These are phyloP conservation scores for Corythoichthys intestinalis DNA, from an alignment of 2,113 vertebrate genomes.

Conservation along the genomic window DNA sequence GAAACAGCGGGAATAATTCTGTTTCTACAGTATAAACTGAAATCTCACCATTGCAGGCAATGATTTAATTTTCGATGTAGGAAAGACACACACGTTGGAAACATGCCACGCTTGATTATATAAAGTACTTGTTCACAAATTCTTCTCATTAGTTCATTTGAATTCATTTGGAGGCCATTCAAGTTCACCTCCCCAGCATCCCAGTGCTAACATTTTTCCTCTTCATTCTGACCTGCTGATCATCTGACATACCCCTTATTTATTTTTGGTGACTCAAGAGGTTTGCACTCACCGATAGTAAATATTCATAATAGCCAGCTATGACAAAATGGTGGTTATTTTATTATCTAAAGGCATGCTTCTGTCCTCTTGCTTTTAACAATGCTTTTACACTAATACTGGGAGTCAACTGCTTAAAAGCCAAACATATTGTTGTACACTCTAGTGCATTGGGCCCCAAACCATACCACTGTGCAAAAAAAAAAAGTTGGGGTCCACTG, in stretches of 20 bases:
- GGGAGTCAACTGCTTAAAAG: background rate
- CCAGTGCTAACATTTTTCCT: background rate
- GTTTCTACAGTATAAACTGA: background rate
- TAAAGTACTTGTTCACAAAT: background rate
- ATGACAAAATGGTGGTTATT: background rate
- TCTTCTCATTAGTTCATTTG: background rate
- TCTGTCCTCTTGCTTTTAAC: too few species aligned
- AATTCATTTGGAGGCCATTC: constrained; percentile 1
- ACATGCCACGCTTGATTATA: background rate
- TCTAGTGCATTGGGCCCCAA: too few species aligned
- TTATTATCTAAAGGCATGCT: background rate
- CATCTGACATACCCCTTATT: background rate
- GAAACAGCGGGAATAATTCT: background rate
- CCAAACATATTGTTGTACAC: background rate
- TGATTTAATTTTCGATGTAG: background rate
- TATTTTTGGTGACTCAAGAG: background rate
- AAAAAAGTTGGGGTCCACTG: too few species aligned
- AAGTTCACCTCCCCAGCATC: constrained; percentile 5
- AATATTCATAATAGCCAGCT: background rate
- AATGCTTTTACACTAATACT: background rate
- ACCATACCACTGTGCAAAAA: too few species aligned
- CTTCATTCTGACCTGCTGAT: constrained; percentile 5
- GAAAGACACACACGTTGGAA: background rate
- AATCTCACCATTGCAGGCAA: background rate
- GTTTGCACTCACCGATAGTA: background rate